A percentile compares a stretch with the other conserved stretches of the same genome.
These are phyloP conservation scores for Chaenogobius annularis DNA, from an alignment of 2,113 vertebrate genomes.

Conservation along the genomic window DNA sequence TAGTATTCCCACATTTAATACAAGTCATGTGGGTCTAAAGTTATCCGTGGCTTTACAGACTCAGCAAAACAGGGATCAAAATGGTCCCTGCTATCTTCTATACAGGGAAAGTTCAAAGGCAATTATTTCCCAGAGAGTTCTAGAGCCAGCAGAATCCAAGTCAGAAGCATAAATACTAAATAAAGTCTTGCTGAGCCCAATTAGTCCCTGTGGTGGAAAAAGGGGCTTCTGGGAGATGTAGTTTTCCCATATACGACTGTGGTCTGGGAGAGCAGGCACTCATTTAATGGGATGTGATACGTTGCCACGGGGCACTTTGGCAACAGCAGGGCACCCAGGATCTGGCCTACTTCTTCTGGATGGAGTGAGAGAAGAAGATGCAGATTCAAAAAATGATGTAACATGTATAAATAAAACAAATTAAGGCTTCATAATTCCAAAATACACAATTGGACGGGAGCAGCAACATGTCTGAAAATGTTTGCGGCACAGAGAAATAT, in stretches of 20 bases:
- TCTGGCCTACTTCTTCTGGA: conserved; percentile 29
- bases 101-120: conserved; percentile 20
- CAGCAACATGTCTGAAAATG: neutral
- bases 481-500: neutral
- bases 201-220: conserved; percentile 10
- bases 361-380: conserved; percentile 7
- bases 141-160: conserved; percentile 15
- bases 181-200: conserved; percentile 27
- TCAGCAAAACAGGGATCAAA: conserved; percentile 31
- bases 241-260: conserved; percentile 12
- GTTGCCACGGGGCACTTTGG: conserved; percentile 23
- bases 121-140: conserved; percentile 14
- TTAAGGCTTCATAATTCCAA: neutral
- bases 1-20: conserved; percentile 26
- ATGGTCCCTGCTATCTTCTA: conserved; percentile 16
- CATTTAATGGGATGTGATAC: conserved; percentile 25
- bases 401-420: neutral
- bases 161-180: conserved; percentile 28
- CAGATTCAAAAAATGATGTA: neutral
- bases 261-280: conserved; percentile 8
- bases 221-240: conserved; percentile 21
- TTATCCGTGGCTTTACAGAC: conserved; percentile 6
- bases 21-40: conserved; percentile 32
- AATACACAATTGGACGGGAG: neutral
- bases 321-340: conserved; percentile 1